Evolutionary conservation across 2,888 invertebrate species (phyloP).

Genomic region (Cantharis rufa): DNA sequence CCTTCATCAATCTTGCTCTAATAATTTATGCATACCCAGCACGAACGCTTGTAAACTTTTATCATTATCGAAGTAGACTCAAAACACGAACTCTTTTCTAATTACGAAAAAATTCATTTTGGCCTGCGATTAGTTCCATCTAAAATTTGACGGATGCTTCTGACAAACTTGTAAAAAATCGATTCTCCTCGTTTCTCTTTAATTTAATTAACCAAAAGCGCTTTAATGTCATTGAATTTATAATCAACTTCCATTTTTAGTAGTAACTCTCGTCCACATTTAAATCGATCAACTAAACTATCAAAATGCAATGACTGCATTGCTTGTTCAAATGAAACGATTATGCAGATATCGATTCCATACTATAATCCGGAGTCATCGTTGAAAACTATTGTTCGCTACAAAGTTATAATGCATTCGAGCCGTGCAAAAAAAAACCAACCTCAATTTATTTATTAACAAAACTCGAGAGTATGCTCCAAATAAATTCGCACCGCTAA

Average conservation of each 20-base stretch:
- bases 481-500: neutral
- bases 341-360: neutral
- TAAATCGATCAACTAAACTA: neutral
- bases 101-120: slow-evolving; percentile 38
- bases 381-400: neutral
- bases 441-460: neutral
- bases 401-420: neutral
- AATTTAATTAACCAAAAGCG: slow-evolving; percentile 8
- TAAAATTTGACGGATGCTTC: slow-evolving; percentile 31
- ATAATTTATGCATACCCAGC: slow-evolving; percentile 42
- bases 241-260: neutral
- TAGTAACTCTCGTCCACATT: neutral
- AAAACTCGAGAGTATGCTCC: too few species aligned
- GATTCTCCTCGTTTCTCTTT: neutral
- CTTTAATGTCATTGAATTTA: neutral
- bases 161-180: slow-evolving; percentile 19
- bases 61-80: slow-evolving; percentile 39
- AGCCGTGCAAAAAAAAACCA: neutral
- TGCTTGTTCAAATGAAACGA: neutral
- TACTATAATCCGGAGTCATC: neutral
- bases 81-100: slow-evolving; percentile 34
- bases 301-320: neutral
- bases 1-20: slow-evolving; percentile 44
- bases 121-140: slow-evolving; percentile 32
- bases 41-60: slow-evolving; percentile 40